phyloP scores from a whole-genome alignment of 2,888 invertebrate genomes.

The Mactromeris polynyma region DNA sequence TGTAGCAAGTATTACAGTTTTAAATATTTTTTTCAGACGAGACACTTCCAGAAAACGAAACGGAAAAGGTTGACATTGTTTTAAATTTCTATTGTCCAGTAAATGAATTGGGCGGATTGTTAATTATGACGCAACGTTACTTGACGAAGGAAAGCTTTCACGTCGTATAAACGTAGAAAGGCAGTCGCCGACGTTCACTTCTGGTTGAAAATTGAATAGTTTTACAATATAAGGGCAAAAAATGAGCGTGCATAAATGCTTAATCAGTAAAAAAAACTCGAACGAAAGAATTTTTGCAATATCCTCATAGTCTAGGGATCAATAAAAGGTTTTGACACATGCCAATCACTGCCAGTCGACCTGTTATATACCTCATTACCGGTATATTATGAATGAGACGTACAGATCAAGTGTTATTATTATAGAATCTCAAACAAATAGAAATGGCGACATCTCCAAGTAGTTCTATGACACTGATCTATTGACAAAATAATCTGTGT shows the following conservation, averaged over 20 bases:
- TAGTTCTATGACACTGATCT: conserved; percentile 31
- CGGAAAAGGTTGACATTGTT: no score
- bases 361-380: conserved; percentile 8
- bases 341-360: conserved; percentile 26
- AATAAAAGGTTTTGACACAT: conserved; percentile 35
- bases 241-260: background rate
- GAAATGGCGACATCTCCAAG: conserved; percentile 23
- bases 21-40: no score
- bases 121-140: no score
- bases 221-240: background rate
- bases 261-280: background rate
- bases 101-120: background rate
- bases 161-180: background rate
- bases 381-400: background rate
- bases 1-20: no score
- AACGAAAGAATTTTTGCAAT: background rate
- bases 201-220: background rate
- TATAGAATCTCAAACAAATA: conserved; percentile 15
- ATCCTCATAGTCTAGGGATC: background rate
- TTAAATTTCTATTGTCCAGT: background rate
- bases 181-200: no score
- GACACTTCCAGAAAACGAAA: no score
- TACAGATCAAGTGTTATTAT: conserved; percentile 28
- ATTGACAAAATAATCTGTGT: conserved; percentile 33
- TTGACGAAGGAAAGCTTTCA: no score